These are phyloP conservation scores for Drosophila ezoana DNA, from an alignment of 2,888 invertebrate genomes.

Conservation along the genomic window DNA sequence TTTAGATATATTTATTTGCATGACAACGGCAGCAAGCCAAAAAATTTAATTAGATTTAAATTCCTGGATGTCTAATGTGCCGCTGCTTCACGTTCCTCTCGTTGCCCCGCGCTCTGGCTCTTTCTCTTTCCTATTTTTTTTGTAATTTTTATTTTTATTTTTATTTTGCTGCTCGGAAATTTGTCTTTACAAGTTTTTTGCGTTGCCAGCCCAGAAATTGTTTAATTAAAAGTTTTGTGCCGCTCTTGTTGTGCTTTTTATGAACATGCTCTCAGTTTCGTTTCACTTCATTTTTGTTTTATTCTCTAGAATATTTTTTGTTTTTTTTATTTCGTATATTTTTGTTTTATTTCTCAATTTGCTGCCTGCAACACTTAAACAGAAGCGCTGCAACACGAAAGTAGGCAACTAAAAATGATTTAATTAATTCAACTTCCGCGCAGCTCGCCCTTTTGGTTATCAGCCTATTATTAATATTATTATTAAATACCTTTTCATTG, in stretches of 20 bases:
- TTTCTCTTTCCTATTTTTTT: conserved; percentile 3
- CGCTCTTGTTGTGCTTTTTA: conserved; percentile 62
- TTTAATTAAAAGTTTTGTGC: conserved; percentile 78
- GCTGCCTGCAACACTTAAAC: conserved; percentile 44
- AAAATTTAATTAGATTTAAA: conserved; percentile 83
- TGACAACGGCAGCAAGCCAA: conserved; percentile 68
- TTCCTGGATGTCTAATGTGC: conserved; percentile 76
- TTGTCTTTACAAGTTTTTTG: conserved; percentile 73
- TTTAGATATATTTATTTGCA: conserved; percentile 66
- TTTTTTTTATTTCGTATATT: conserved; percentile 2
- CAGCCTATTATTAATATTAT: conserved; percentile 56
- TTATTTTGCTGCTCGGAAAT: conserved; percentile 54
- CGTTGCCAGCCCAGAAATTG: conserved; percentile 73
- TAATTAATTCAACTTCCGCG: conserved; percentile 46
- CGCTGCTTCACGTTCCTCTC: conserved; percentile 27
- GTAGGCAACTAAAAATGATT: conserved; percentile 47
- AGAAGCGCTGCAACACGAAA: conserved; percentile 37
- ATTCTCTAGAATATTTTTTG: conserved; percentile 2
- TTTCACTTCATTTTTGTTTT: conserved; percentile 32
- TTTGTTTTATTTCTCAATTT: conserved; percentile 17
- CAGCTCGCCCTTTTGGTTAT: conserved; percentile 9
- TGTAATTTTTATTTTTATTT: conserved; percentile 12
- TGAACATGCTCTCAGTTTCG: conserved; percentile 50
- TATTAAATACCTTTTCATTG: conserved; percentile 70
- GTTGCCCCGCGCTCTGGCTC: not conserved